These are phyloP conservation scores for Leucoraja erinaceus DNA, from an alignment of 2,113 vertebrate species.

Conservation along the genomic window DNA sequence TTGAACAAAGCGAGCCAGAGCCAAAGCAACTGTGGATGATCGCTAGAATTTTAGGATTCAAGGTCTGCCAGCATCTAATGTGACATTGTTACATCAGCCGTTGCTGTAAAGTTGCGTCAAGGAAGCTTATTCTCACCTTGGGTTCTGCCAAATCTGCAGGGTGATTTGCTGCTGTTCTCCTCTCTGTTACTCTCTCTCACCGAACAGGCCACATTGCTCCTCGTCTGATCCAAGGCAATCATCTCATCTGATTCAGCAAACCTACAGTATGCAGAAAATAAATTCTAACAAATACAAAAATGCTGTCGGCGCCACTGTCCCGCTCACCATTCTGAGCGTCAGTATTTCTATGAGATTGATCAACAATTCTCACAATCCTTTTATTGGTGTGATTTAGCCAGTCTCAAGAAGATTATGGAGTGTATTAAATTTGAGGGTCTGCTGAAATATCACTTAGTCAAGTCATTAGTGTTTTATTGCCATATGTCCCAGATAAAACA, in stretches of 20 bases:
- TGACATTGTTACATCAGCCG: neutral
- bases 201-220: neutral
- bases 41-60: neutral
- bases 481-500: too few species aligned
- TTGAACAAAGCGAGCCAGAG: too few species aligned
- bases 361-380: neutral
- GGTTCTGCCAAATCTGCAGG: too few species aligned
- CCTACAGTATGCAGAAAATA: neutral
- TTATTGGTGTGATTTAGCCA: neutral
- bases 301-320: too few species aligned
- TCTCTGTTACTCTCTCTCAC: too few species aligned
- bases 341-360: neutral
- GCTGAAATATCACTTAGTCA: neutral
- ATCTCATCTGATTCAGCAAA: neutral
- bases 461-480: too few species aligned
- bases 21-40: too few species aligned
- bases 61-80: neutral
- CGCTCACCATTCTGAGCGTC: neutral
- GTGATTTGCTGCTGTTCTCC: neutral
- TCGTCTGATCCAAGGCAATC: neutral
- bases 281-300: neutral
- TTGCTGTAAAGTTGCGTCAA: neutral
- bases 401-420: neutral
- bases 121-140: neutral
- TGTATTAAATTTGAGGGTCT: neutral